Base-by-base conservation (phyloP, 2,113 vertebrate species). In the Ariopsis seemanni region DNA sequence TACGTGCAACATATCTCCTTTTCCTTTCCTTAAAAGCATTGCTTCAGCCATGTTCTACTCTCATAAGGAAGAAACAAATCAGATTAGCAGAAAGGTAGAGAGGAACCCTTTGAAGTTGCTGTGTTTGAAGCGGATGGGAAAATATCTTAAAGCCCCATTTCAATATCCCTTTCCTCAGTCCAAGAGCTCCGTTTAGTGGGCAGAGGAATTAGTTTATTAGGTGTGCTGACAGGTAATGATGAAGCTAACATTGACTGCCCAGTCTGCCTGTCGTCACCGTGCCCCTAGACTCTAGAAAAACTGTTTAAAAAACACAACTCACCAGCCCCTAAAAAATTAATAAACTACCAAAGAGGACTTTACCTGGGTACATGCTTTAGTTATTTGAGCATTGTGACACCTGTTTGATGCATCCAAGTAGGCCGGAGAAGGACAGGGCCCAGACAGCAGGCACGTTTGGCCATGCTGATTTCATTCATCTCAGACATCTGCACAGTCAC, bases 311-410 rank as follows among this genome's bases (percentile, higher is more conserved):
- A 48, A 50, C 20, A 71, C 80, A 67, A 90, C 85, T 92, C 82
- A 17, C 75, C 74, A 80, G 88, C 89, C 80, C 91, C 90, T 83
- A 79, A 88, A 84, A 78, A 83, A 86, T 90, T 87, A 85, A 82
- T 75, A 22, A 71, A 69, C 82, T 77, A 93, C 91, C 82, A 93
- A 20, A 93, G 93, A 92, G 81, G 88, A 71, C 90, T 92, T 94
- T 93, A 92, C 91, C 87, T 90, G 75, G 86, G 48, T 92, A 93
- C 93, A 93, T 91, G 95, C 94, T 88, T 82, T 82, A 92, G 92
- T 93, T 87, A 94, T 93, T 93, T 90, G 63, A 94, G 90, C 88
- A 91, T 94, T 94, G 90, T 92, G 88, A 94, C 94, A 95, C 93
- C 88, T 90, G 91, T 86, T 86, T 87, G 88, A 91, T 93, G 88